phyloP scores from a whole-genome alignment of 1,140 invertebrate species.

The Drosophila varians region DNA sequence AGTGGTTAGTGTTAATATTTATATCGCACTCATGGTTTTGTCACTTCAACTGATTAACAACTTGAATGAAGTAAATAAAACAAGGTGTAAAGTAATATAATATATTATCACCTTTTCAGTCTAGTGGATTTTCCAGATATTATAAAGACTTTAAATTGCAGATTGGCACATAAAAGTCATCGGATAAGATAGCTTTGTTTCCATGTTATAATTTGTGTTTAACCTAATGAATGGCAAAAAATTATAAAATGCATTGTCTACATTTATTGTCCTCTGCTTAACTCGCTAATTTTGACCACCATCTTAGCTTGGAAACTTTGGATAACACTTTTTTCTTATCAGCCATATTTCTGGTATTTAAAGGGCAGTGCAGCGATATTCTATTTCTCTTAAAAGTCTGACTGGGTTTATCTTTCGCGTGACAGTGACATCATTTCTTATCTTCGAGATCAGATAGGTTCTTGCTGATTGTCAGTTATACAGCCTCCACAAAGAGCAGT shows the following conservation, averaged over 20 bases:
- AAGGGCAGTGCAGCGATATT: conserved; percentile 6
- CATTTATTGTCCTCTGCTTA: neutral
- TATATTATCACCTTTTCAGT: conserved; percentile 8
- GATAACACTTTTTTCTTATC: neutral
- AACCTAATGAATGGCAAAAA: neutral
- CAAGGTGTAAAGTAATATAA: conserved; percentile 39
- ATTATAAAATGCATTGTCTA: neutral
- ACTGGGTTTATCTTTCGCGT: conserved; percentile 33
- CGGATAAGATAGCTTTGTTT: neutral
- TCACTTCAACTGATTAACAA: conserved; percentile 13
- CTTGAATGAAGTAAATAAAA: conserved; percentile 23
- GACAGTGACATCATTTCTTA: conserved; percentile 51
- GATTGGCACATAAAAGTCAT: too few relatives aligned
- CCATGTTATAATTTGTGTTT: neutral
- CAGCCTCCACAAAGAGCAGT: conserved; percentile 20
- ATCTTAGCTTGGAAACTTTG: neutral
- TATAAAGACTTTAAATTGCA: neutral
- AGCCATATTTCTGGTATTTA: conserved; percentile 32
- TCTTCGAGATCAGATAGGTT: conserved; percentile 15
- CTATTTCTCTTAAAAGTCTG: conserved; percentile 4
- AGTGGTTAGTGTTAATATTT: conserved; percentile 10
- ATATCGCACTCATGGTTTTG: conserved; percentile 27
- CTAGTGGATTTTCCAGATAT: neutral
- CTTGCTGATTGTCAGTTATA: conserved; percentile 74
- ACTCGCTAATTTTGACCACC: neutral